These are phyloP conservation scores for Polypedilum pembai DNA, from an alignment of 1,140 invertebrate species.

Conservation along the genomic window DNA sequence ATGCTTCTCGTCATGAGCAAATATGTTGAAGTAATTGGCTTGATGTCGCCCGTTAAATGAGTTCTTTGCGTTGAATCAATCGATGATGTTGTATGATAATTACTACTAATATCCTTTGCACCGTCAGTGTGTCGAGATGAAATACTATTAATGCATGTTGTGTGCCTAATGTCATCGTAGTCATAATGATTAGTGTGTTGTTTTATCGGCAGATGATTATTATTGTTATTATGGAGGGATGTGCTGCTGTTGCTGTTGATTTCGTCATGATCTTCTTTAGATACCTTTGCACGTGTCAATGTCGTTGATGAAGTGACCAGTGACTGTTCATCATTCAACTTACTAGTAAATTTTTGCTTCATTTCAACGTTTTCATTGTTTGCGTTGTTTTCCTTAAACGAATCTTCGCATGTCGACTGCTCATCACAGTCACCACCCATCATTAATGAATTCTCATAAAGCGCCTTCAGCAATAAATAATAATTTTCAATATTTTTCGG, in stretches of 20 bases:
- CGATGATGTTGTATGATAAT: constrained; percentile 11
- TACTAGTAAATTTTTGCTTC: neutral
- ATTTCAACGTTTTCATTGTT: neutral
- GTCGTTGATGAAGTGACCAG: no score
- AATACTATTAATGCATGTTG: constrained; percentile 16
- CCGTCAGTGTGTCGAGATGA: neutral
- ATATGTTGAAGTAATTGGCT: constrained; percentile 79
- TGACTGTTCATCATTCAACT: neutral
- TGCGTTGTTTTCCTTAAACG: neutral
- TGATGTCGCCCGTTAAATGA: constrained; percentile 59
- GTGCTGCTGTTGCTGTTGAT: neutral
- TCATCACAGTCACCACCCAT: neutral
- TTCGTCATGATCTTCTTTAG: neutral
- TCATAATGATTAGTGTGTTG: neutral
- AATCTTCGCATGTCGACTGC: constrained; percentile 7
- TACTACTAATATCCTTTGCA: neutral
- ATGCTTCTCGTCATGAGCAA: constrained; percentile 69
- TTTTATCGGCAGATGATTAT: neutral
- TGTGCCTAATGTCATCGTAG: constrained; percentile 12
- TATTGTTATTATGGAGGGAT: neutral
- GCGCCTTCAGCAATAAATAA: constrained; percentile 22
- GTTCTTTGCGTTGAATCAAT: neutral
- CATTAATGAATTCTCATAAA: constrained; percentile 9
- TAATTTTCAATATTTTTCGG: constrained; percentile 27
- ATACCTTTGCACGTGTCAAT: neutral